Evolutionary conservation across 2,888 invertebrate genomes (phyloP).

Genomic region (Tigriopus californicus): DNA sequence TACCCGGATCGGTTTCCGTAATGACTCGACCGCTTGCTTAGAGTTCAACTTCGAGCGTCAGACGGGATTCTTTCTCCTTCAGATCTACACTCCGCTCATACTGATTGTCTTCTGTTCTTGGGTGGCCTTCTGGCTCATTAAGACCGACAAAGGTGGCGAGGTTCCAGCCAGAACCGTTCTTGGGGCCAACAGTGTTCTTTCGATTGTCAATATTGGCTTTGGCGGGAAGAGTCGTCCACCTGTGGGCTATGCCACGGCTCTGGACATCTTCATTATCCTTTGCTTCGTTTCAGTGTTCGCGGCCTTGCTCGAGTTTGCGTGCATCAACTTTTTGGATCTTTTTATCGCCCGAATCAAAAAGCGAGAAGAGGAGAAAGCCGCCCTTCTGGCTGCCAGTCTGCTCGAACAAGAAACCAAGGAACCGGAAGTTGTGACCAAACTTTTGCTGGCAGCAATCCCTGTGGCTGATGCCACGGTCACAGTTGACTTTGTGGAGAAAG

Average conservation of each 20-base stretch:
- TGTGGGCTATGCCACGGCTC: slow-evolving; percentile 40
- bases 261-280: slow-evolving; percentile 40
- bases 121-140: slow-evolving; percentile 42
- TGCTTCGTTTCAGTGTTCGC: slow-evolving; percentile 43
- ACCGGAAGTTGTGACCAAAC: background rate
- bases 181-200: slow-evolving; percentile 42
- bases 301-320: slow-evolving; percentile 40
- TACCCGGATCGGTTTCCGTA: slow-evolving; percentile 5
- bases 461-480: background rate
- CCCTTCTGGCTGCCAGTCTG: background rate
- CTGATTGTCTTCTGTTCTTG: slow-evolving; percentile 42
- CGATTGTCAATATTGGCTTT: slow-evolving; percentile 42
- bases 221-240: slow-evolving; percentile 39
- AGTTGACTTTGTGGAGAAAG: background rate
- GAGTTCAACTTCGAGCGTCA: slow-evolving; percentile 25
- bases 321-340: slow-evolving; percentile 37
- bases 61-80: slow-evolving; percentile 38
- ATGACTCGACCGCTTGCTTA: slow-evolving; percentile 19
- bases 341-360: slow-evolving; percentile 29
- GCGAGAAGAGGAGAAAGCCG: slow-evolving; percentile 22
- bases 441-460: background rate
- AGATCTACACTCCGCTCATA: slow-evolving; percentile 41
- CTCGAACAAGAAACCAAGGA: background rate
- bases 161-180: slow-evolving; percentile 18
- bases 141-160: slow-evolving; percentile 15